phyloP scores from a whole-genome alignment of 2,113 vertebrate genomes.

The Nansenia antarctica region DNA sequence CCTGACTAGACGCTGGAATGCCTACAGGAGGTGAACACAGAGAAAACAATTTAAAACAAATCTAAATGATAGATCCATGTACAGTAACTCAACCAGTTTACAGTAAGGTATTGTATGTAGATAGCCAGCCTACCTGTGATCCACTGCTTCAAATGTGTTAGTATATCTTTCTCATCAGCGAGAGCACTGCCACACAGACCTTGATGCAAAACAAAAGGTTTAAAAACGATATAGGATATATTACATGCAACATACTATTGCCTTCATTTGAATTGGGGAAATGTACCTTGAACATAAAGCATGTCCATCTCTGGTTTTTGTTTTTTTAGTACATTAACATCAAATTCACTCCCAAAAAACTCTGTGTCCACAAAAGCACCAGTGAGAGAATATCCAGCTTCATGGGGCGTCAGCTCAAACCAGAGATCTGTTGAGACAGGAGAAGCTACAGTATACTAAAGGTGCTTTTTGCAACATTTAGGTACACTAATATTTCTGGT shows the following conservation, averaged over 20 bases:
- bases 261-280: background rate
- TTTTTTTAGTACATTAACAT: constrained; percentile 2
- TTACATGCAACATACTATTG: background rate
- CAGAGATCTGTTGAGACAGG: constrained; percentile 8
- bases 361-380: constrained; percentile 26
- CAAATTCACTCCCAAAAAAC: constrained; percentile 19
- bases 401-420: constrained; percentile 37
- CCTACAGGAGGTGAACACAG: too few relatives aligned
- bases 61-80: too few relatives aligned
- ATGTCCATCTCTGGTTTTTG: constrained; percentile 26
- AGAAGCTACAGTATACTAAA: too few relatives aligned
- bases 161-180: constrained; percentile 3
- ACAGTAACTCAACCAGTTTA: too few relatives aligned
- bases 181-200: constrained; percentile 31
- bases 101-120: too few relatives aligned
- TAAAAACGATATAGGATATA: background rate
- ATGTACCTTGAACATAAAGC: constrained; percentile 40
- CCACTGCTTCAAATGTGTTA: background rate
- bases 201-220: background rate
- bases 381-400: constrained; percentile 29
- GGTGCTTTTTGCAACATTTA: too few relatives aligned
- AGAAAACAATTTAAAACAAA: too few relatives aligned
- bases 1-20: too few relatives aligned
- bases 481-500: too few relatives aligned
- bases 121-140: constrained; percentile 59